Base-by-base conservation (phyloP, 1,140 invertebrate species). In the Drosophila baimaii region DNA sequence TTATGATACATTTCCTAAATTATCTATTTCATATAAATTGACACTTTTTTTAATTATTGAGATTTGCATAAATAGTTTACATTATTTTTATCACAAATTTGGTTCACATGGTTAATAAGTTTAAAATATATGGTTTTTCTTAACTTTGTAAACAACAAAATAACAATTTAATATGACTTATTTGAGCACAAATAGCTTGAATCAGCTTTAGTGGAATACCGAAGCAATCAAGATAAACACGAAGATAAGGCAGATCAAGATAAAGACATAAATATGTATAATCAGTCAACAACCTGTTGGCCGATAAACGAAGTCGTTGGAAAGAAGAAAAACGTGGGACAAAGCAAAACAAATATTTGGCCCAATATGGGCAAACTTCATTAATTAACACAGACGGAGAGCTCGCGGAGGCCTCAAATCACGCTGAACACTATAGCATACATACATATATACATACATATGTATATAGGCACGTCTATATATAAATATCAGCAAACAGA, bases 261-360 rank as follows among this genome's bases (percentile, higher is more conserved):
- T 81, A 86, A 72, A 57, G 44, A 15, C 49, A 59, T 61, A 41
- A 56, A 56, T 56, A 54, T 35, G 27, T 62, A 69, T 63, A 83
- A 89, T 86, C 84, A 89, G 79, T 83, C 84, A 86, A 61, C 55
- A 89, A 83, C 84, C 82, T 84, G 76, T 66, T 79, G 66, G 31
- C 23, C 6, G 59, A 52, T 33, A 61, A 54, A 69, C 13, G 23
- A 47, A 62, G 21, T 37, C n/a, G 29, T 21, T 35, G 23, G 27
- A 31, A 1, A 17, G 31, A 33, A 62, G 19, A 63, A 63, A 54
- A 70, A 46, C 58, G 66, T 72, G 54, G 70, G 39, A 61, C 39
- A 56, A 47, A 55, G 19, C 35, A 54, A 61, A 73, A 44, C 39
- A 77, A 79, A 70, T 59, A 69, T 59, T 66, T 59, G 39, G 10